Base-by-base conservation (phyloP, 2,888 invertebrate species). In the Onchidella celtica region DNA sequence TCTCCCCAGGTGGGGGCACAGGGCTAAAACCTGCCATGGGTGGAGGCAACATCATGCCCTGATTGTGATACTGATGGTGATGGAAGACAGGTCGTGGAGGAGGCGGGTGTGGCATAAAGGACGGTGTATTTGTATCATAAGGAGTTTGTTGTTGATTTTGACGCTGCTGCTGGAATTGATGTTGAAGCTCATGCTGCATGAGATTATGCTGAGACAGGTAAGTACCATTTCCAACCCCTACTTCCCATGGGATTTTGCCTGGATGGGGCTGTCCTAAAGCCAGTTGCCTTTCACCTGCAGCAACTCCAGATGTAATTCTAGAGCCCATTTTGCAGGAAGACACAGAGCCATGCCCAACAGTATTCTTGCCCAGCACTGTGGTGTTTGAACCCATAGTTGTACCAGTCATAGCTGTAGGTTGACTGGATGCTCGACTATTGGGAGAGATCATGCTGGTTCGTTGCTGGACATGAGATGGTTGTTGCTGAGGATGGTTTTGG, bases 81-180 rank as follows among this genome's bases (percentile, higher is more conserved):
- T 79, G 82, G 55, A 79, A 63, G 65, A 34, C 24, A 24, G 69
- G 77, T 32, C 29, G 63, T 21, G 55, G 79, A 24, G 72, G 40
- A 32, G 72, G 79, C 3, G 73, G 69, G 40, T 79, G 79, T 55
- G 79, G 79, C 55, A 73, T 72, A 57, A 65, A 55, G 14, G 65
- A 72, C 27, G 63, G 79, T 21, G 32, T 24, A 6, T 63, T 9
- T 27, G 83, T 40, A 27, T 74, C 76, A 69, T 66, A 34, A 1
- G 74, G 36, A 27, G 69, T 55, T 55, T 65, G 72, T 21, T 72
- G 84, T n/a, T n/a, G n/a, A n/a, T n/a, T n/a, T n/a, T n/a, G n/a
- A n/a, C n/a, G n/a, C 82, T 86, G 83, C 32, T 82, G 78, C 72
- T 83, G 65, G 17, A 65, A 55, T 79, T 85, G 81, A 38, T 82